Evolutionary conservation across 2,888 invertebrate genomes (phyloP).

Genomic region (Brachycybe producta): DNA sequence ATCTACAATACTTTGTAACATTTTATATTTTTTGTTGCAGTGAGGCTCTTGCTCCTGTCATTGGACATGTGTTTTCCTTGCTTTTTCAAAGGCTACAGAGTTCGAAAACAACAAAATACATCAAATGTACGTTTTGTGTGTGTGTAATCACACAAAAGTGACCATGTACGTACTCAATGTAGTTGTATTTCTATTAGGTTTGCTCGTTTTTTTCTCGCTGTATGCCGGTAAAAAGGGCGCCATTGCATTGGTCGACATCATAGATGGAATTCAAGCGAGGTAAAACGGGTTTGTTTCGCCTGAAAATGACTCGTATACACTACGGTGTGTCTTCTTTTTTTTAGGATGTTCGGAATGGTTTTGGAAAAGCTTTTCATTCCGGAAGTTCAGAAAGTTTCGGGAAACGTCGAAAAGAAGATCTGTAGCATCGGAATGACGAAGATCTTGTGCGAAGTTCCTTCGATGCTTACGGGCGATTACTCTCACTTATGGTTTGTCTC

Average conservation of each 20-base stretch:
- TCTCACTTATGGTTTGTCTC: constrained; percentile 39
- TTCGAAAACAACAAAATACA: constrained; percentile 89
- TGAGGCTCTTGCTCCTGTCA: constrained; percentile 55
- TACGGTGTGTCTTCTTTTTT: no score
- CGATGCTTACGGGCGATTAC: constrained; percentile 53
- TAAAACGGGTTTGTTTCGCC: no score
- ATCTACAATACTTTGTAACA: neutral
- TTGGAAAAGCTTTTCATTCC: constrained; percentile 72
- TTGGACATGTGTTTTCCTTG: constrained; percentile 76
- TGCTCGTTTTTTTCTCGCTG: constrained; percentile 81
- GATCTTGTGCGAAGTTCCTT: constrained; percentile 62
- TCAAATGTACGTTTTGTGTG: constrained; percentile 43
- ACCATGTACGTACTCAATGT: neutral
- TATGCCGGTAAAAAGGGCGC: constrained; percentile 72
- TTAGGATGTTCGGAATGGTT: constrained; percentile 90
- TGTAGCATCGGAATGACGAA: constrained; percentile 80
- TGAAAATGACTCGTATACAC: no score
- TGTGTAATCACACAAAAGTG: neutral
- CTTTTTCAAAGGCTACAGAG: constrained; percentile 86
- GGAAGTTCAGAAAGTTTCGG: constrained; percentile 76
- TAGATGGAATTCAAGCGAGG: constrained; percentile 77
- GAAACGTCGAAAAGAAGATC: constrained; percentile 71
- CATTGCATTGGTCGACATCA: constrained; percentile 53
- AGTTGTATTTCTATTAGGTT: constrained; percentile 33
- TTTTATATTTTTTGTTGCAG: constrained; percentile 43